phyloP scores from a whole-genome alignment of 1,140 invertebrate genomes.

The Formica selysi region DNA sequence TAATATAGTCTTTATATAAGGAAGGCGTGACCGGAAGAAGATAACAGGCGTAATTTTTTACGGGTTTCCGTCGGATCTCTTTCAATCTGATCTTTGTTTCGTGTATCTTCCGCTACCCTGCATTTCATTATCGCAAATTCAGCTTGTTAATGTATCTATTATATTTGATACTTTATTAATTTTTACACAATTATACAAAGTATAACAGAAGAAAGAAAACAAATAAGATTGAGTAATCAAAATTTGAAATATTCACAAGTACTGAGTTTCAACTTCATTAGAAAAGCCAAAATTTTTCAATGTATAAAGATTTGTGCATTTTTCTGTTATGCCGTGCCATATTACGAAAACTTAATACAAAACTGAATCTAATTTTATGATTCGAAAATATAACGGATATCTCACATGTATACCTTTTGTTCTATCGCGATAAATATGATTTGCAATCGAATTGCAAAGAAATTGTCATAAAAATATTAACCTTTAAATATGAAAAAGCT shows the following conservation, averaged over 20 bases:
- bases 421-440: not conserved
- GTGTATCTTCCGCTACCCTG: not conserved
- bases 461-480: not conserved
- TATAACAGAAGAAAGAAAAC: not conserved
- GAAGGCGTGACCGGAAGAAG: constrained; percentile 25
- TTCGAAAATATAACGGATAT: not conserved
- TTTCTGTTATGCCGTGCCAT: no score
- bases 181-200: not conserved
- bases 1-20: not conserved
- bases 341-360: not conserved
- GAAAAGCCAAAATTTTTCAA: not conserved
- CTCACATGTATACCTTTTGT: not conserved
- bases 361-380: not conserved
- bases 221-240: not conserved
- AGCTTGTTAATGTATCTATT: not conserved
- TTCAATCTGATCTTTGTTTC: constrained; percentile 17
- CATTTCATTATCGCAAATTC: not conserved
- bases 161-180: not conserved
- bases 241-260: not conserved
- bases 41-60: constrained; percentile 33
- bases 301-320: not conserved
- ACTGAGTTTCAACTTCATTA: not conserved
- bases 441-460: not conserved
- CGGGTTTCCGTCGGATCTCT: not conserved
- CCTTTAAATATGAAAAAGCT: not conserved